Evolutionary conservation across 35 echinoderm and acorn worm species (phyloP).

Genomic region (Lytechinus variegatus): DNA sequence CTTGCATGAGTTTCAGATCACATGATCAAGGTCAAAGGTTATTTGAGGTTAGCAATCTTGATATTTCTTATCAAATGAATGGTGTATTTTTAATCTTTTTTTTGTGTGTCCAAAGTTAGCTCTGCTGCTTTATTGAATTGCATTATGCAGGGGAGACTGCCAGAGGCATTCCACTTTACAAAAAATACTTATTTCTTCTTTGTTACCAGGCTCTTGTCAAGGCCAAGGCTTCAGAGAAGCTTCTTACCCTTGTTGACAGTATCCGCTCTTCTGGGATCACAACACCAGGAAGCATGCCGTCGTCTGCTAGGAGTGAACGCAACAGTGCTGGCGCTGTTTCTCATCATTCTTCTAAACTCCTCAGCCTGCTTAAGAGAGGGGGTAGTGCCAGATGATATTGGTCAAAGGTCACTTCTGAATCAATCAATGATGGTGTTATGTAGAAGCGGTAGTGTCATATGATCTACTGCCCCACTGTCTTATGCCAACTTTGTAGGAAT

Average conservation of each 20-base stretch:
- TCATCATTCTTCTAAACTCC: constrained; percentile 75
- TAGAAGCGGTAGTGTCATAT: neutral
- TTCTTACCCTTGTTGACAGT: constrained; percentile 64
- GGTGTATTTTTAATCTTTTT: no score
- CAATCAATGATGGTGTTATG: neutral
- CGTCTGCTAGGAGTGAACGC: constrained; percentile 62
- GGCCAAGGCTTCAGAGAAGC: constrained; percentile 70
- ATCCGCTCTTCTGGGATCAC: constrained; percentile 69
- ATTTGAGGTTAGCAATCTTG: no score
- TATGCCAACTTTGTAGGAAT: no score
- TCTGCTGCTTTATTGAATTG: no score
- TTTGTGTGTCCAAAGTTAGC: no score
- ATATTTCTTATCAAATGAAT: no score
- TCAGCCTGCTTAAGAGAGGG: constrained; percentile 69
- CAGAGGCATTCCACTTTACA: neutral
- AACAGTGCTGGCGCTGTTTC: constrained; percentile 77
- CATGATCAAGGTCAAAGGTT: no score
- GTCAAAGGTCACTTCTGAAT: neutral
- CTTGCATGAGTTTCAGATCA: no score
- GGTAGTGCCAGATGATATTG: constrained; percentile 69
- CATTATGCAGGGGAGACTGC: no score
- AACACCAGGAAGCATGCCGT: constrained; percentile 62
- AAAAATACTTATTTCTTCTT: neutral
- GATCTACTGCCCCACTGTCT: no score
- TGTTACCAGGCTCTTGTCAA: constrained; percentile 64